A percentile compares a stretch with the other conserved stretches of the same genome.
Evolutionary conservation across 2,888 invertebrate genomes (phyloP).

Genomic region (Acholoe squamosa): DNA sequence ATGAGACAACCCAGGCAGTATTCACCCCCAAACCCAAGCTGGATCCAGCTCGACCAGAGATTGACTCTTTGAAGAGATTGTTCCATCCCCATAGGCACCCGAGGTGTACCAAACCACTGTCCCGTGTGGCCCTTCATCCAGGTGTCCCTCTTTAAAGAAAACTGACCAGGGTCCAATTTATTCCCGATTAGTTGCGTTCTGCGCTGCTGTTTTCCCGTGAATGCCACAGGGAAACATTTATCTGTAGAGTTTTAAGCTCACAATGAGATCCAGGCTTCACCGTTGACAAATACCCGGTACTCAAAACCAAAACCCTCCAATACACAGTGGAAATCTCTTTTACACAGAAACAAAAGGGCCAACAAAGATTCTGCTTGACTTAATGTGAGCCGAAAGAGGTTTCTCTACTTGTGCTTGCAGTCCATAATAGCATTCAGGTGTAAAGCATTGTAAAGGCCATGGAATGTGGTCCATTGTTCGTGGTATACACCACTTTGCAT

Average conservation of each 20-base stretch:
- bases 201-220: neutral
- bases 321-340: too few species aligned
- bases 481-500: neutral
- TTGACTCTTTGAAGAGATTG: neutral
- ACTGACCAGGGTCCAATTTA: constrained; percentile 7
- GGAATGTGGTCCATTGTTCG: constrained; percentile 20
- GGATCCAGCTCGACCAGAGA: neutral
- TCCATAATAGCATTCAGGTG: neutral
- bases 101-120: neutral
- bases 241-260: neutral
- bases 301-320: too few species aligned
- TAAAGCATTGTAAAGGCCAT: neutral
- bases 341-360: too few species aligned
- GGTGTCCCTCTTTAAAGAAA: constrained; percentile 6
- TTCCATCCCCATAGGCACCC: neutral
- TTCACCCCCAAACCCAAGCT: too few species aligned
- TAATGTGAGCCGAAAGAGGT: too few species aligned
- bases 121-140: neutral
- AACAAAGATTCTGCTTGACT: too few species aligned
- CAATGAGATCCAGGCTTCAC: too few species aligned
- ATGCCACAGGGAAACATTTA: neutral
- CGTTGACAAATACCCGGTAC: too few species aligned
- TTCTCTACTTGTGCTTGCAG: too few species aligned
- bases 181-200: neutral
- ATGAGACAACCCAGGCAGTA: neutral